Conservation (phyloP, 2,113 vertebrate genomes). For the Toxotes chatareus region DNA sequence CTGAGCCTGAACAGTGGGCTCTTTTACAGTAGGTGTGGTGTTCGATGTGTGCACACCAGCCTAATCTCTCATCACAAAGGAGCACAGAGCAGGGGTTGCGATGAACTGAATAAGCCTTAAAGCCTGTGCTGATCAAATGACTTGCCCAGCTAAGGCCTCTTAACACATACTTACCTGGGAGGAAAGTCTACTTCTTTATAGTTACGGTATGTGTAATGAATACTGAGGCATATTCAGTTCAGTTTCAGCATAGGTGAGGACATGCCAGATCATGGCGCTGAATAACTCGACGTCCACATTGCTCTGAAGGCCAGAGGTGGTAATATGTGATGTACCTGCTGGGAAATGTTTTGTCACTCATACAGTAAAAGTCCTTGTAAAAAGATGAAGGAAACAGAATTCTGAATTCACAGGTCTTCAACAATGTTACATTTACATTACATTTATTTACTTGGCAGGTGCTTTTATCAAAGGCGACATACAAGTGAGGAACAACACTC, state of each 20-base stretch:
- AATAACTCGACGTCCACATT: slow-evolving; percentile 11
- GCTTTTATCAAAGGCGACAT: background rate
- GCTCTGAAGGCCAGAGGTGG: slow-evolving; percentile 22
- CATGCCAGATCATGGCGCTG: background rate
- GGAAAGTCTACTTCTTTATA: slow-evolving; percentile 37
- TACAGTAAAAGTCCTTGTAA: slow-evolving; percentile 6
- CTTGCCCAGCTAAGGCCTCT: slow-evolving; percentile 65
- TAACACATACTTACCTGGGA: slow-evolving; percentile 62
- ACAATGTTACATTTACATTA: background rate
- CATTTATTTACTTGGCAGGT: background rate
- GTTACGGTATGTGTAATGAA: slow-evolving; percentile 57
- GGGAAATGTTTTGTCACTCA: slow-evolving; percentile 7
- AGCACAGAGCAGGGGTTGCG: slow-evolving; percentile 60
- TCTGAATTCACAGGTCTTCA: background rate
- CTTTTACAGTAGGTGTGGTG: slow-evolving; percentile 67
- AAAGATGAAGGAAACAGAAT: background rate
- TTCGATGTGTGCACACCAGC: slow-evolving; percentile 55
- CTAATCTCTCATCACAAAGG: slow-evolving; percentile 74
- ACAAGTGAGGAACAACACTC: background rate
- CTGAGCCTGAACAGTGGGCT: slow-evolving; percentile 55
- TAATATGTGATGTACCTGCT: background rate
- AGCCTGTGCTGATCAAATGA: slow-evolving; percentile 69
- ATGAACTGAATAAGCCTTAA: slow-evolving; percentile 68
- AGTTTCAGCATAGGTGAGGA: slow-evolving; percentile 20
- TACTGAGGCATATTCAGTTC: slow-evolving; percentile 48